Percentiles rank a stretch among this genome's conserved stretches.
Evolutionary conservation across 2,113 vertebrate genomes (phyloP).

Genomic region (Typhlomys cinereus): DNA sequence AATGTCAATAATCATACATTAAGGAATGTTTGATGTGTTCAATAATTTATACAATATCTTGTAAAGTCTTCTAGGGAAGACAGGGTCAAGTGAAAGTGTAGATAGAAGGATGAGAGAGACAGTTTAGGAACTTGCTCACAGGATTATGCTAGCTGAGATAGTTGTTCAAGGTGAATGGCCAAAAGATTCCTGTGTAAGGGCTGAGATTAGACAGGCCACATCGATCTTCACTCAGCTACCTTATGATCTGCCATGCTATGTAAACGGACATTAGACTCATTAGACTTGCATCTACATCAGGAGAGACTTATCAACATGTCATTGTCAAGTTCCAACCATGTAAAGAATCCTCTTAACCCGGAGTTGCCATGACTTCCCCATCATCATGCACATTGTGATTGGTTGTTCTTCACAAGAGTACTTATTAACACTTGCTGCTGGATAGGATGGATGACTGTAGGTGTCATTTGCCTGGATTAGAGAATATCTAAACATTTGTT

Average conservation of each 20-base stretch:
- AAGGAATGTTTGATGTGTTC: slow-evolving; percentile 68
- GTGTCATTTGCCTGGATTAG: not conserved
- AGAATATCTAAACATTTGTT: not conserved
- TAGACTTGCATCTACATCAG: not conserved
- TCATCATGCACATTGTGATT: not conserved
- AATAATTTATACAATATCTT: slow-evolving; percentile 61
- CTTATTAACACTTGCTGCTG: not conserved
- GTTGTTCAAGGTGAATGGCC: slow-evolving; percentile 53
- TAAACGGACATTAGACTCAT: not conserved
- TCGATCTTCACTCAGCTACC: not conserved
- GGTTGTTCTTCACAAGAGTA: no score
- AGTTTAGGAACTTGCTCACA: not conserved
- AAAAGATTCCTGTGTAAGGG: not conserved
- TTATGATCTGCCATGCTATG: not conserved
- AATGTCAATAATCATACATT: slow-evolving; percentile 62
- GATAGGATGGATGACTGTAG: not conserved
- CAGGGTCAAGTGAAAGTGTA: not conserved
- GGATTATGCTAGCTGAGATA: not conserved
- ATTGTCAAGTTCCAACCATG: not conserved
- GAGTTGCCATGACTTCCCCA: not conserved
- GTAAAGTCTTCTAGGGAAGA: not conserved
- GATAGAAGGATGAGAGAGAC: not conserved
- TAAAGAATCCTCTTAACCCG: not conserved
- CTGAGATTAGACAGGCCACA: slow-evolving; percentile 39
- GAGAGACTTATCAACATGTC: not conserved